phyloP scores from a whole-genome alignment of 2,113 vertebrate genomes.

The Amia ocellicauda region DNA sequence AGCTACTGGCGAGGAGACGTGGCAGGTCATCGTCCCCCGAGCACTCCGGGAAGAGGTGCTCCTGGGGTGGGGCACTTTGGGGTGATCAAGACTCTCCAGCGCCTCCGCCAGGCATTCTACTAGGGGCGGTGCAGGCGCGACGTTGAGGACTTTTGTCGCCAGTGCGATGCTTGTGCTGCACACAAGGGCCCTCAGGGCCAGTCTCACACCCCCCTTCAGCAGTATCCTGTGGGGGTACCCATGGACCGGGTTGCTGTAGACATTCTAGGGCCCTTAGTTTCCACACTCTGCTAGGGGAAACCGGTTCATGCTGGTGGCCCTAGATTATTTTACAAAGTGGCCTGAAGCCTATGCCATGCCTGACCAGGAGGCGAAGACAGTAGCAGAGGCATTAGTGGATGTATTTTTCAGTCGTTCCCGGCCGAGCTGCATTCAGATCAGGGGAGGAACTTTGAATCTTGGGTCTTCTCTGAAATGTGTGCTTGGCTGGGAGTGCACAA shows the following conservation, averaged over 20 bases:
- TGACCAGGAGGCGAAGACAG: not conserved
- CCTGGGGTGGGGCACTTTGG: not conserved
- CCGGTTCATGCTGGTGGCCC: not conserved
- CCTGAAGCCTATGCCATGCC: not conserved
- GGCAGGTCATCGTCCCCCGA: not conserved
- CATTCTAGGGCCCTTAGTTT: not conserved
- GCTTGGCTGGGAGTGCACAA: not conserved
- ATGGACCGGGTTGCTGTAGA: not conserved
- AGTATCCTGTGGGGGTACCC: not conserved
- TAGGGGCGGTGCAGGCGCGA: not conserved
- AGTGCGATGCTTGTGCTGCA: too few relatives aligned
- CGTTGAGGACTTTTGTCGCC: too few relatives aligned
- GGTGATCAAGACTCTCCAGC: not conserved
- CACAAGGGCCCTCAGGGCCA: not conserved
- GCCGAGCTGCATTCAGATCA: too few relatives aligned
- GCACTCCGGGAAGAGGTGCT: not conserved
- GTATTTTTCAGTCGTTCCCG: too few relatives aligned
- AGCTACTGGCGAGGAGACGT: not conserved
- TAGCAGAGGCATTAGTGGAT: not conserved
- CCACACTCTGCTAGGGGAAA: not conserved
- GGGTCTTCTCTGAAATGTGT: not conserved
- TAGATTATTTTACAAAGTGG: not conserved
- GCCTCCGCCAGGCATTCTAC: not conserved
- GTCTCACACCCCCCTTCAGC: not conserved
- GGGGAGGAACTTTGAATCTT: constrained; percentile 2